Percentiles rank a stretch among this genome's conserved stretches.
phyloP scores from a whole-genome alignment of 1,140 invertebrate genomes.

The Chironomus striatipennis region DNA sequence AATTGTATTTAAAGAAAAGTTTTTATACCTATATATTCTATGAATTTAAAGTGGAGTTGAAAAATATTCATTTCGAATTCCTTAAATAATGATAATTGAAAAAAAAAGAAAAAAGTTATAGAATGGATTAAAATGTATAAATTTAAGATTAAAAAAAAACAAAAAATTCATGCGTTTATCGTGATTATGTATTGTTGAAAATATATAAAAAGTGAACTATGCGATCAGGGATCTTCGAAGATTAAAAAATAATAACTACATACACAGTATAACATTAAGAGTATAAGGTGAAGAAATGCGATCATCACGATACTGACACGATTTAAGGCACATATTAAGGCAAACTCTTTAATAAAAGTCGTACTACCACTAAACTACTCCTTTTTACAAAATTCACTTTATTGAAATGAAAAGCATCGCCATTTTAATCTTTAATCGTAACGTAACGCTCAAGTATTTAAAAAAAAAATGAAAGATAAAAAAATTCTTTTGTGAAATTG shows the following conservation, averaged over 20 bases:
- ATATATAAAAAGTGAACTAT: background rate
- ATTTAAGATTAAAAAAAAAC: background rate
- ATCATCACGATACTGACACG: background rate
- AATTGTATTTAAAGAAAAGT: too few species aligned
- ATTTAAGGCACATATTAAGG: background rate
- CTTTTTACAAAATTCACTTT: background rate
- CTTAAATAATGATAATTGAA: background rate
- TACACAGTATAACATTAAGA: too few species aligned
- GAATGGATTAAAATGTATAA: background rate
- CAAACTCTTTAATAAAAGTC: background rate
- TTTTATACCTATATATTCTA: too few species aligned
- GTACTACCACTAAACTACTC: background rate
- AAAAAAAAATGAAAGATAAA: background rate
- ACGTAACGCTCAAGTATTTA: conserved; percentile 12
- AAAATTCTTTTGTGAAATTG: too few species aligned
- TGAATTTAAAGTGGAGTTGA: too few species aligned
- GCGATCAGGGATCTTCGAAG: background rate
- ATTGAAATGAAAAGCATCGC: background rate
- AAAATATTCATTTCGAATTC: too few species aligned
- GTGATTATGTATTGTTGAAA: background rate
- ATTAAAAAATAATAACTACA: background rate
- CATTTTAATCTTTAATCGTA: background rate
- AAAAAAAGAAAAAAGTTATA: background rate
- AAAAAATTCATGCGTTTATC: background rate
- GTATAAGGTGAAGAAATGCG: background rate